Conservation (phyloP, 2,888 invertebrate genomes). For the Atrina japonica region DNA sequence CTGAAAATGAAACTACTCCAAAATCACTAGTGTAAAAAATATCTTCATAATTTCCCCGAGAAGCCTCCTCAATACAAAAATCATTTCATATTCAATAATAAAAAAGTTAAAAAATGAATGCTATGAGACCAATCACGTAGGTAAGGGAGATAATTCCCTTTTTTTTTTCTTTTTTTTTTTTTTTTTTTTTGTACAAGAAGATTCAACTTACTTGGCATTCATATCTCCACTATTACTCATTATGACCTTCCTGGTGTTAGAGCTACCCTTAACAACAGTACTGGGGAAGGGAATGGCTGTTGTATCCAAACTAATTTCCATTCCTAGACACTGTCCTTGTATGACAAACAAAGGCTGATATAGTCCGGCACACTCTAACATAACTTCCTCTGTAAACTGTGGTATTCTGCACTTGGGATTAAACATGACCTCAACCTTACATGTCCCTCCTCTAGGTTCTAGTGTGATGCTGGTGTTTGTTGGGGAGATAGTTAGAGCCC, state of each 20-base stretch:
- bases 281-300: conserved; percentile 83
- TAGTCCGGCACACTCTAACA: conserved; percentile 82
- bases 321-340: conserved; percentile 83
- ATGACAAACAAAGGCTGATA: conserved; percentile 83
- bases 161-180: no score
- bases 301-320: conserved; percentile 82
- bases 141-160: no score
- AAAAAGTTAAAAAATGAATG: no score
- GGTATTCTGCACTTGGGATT: conserved; percentile 76
- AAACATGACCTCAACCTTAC: conserved; percentile 77
- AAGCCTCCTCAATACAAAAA: no score
- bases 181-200: no score
- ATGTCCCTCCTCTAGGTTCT: conserved; percentile 73
- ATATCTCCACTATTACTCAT: conserved; percentile 84
- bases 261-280: conserved; percentile 82
- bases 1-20: no score
- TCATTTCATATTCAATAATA: no score
- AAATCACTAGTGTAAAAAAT: no score
- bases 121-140: no score
- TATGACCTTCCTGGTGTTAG: conserved; percentile 80
- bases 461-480: conserved; percentile 71
- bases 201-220: conserved; percentile 81
- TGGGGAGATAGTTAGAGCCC: conserved; percentile 71
- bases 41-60: no score
- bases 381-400: conserved; percentile 81